Evolutionary conservation across 2,888 invertebrate genomes (phyloP).

Genomic region (Lepidonotus clava): DNA sequence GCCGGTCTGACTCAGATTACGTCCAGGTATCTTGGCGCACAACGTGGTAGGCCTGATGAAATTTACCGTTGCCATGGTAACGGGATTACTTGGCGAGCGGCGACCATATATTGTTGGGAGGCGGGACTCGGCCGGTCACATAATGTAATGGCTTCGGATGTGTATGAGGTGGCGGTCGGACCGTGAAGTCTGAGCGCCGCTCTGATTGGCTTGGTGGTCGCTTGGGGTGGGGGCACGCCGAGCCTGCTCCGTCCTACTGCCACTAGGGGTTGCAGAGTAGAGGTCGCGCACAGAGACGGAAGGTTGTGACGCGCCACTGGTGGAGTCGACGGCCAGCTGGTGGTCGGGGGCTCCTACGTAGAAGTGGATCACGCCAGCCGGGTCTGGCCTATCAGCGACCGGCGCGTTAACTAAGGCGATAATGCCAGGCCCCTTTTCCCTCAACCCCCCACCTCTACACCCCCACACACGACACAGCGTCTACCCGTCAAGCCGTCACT

Average conservation of each 20-base stretch:
- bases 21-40: conserved; percentile 1
- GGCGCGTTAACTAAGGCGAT: not conserved
- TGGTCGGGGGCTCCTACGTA: not conserved
- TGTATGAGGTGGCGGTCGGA: not conserved
- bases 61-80: conserved; percentile 20
- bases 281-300: not conserved
- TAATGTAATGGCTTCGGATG: conserved; percentile 7
- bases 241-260: not conserved
- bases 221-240: not conserved
- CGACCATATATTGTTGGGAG: not conserved
- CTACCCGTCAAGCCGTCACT: too few relatives aligned
- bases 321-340: not conserved
- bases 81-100: not conserved
- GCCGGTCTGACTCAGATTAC: not conserved
- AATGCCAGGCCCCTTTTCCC: not conserved
- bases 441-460: not conserved
- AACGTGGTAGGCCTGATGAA: not conserved
- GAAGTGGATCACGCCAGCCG: not conserved
- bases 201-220: not conserved
- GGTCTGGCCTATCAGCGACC: not conserved
- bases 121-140: not conserved
- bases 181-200: not conserved
- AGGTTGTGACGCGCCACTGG: not conserved
- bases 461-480: not conserved
- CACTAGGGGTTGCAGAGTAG: not conserved